Conservation (phyloP, 1,140 invertebrate genomes). For the Lerema accius region DNA sequence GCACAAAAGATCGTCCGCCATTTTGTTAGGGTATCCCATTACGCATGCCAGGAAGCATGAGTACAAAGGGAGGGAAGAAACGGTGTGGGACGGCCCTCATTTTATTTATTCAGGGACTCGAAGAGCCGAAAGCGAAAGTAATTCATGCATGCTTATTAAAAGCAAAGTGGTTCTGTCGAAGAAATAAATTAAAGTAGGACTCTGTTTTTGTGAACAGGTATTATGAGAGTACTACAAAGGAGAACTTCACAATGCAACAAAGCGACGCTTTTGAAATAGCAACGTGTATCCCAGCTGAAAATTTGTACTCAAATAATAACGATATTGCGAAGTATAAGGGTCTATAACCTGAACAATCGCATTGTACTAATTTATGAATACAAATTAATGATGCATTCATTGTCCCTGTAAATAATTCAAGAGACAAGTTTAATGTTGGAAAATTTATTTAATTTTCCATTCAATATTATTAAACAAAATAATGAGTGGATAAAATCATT, state of each 20-base stretch:
- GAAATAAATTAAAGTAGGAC: conserved; percentile 44
- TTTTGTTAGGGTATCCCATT: conserved; percentile 74
- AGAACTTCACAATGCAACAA: conserved; percentile 4
- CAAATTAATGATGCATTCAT: conserved; percentile 1
- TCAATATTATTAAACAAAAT: not conserved
- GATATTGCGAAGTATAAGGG: not conserved
- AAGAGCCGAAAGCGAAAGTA: conserved; percentile 52
- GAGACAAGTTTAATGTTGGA: not conserved
- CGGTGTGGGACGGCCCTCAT: conserved; percentile 62
- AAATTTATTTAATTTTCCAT: not conserved
- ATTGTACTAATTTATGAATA: conserved; percentile 26
- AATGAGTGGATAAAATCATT: not conserved
- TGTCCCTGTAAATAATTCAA: not conserved
- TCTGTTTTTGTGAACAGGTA: conserved; percentile 19
- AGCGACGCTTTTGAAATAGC: conserved; percentile 7
- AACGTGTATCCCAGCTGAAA: conserved; percentile 1
- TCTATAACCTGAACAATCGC: not conserved
- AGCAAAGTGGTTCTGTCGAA: conserved; percentile 56
- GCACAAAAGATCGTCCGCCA: conserved; percentile 66
- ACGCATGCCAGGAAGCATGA: conserved; percentile 69
- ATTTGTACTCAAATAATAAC: conserved; percentile 5
- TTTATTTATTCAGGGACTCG: conserved; percentile 74
- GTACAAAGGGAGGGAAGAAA: conserved; percentile 68
- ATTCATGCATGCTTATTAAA: conserved; percentile 77
- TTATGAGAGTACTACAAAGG: conserved; percentile 13